Evolutionary conservation across 2,797 vertebrate species (phyloP).

Genomic region (Limosa lapponica): DNA sequence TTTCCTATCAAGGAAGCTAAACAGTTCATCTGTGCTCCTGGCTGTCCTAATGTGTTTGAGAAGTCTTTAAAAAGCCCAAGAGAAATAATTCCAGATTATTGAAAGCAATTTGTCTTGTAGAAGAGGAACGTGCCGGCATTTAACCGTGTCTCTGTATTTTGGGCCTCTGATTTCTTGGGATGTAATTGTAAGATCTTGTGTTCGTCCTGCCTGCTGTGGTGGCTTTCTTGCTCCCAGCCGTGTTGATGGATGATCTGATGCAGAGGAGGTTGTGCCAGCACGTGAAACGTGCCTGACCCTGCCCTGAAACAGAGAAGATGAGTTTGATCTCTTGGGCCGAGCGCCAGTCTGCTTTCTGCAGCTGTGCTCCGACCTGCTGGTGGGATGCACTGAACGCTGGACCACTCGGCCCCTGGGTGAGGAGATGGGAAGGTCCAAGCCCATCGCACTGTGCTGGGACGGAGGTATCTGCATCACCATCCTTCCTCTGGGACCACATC

Average conservation of each 20-base stretch:
- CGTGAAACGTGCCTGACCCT: background rate
- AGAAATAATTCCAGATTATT: slow-evolving; percentile 60
- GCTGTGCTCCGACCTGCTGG: background rate
- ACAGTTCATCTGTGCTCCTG: slow-evolving; percentile 41
- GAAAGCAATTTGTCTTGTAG: slow-evolving; percentile 59
- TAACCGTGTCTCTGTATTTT: background rate
- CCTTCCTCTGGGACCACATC: background rate
- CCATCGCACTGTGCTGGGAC: rapidly evolving
- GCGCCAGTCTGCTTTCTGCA: background rate
- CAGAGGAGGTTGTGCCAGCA: background rate
- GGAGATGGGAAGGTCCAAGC: background rate
- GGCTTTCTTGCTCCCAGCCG: background rate
- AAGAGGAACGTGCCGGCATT: slow-evolving; percentile 3
- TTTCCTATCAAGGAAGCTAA: slow-evolving; percentile 34
- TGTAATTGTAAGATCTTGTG: background rate
- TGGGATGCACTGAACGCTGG: background rate
- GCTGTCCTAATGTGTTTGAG: slow-evolving; percentile 50
- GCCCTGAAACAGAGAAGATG: background rate
- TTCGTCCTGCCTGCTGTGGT: background rate
- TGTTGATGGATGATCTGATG: background rate
- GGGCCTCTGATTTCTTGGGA: background rate
- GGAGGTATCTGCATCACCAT: background rate
- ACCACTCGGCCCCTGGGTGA: background rate
- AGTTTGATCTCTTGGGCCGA: rapidly evolving
- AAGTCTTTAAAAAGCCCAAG: slow-evolving; percentile 59